These are phyloP conservation scores for Chauna torquata DNA, from an alignment of 2,113 vertebrate species.

Conservation along the genomic window DNA sequence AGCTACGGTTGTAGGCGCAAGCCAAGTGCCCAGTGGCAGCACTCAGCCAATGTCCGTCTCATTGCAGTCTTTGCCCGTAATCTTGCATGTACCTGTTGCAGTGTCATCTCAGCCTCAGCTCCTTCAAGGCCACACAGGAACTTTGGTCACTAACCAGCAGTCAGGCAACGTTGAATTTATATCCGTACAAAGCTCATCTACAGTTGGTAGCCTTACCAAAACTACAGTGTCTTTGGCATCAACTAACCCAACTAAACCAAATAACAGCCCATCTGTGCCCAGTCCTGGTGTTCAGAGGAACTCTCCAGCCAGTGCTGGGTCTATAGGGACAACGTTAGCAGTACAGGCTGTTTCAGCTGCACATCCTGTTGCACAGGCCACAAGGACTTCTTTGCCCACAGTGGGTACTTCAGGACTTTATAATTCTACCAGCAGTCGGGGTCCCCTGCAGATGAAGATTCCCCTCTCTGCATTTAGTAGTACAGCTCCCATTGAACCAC, in stretches of 20 bases:
- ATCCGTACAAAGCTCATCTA: constrained; percentile 79
- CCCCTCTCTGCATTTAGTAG: constrained; percentile 74
- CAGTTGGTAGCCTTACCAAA: constrained; percentile 79
- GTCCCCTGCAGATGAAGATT: constrained; percentile 78
- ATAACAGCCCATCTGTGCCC: constrained; percentile 72
- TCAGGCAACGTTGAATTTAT: constrained; percentile 83
- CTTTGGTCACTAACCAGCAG: constrained; percentile 80
- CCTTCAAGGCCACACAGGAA: constrained; percentile 81
- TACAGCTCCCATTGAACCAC: constrained; percentile 70
- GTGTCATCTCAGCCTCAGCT: constrained; percentile 83
- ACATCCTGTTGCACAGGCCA: constrained; percentile 76
- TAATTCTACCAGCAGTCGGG: constrained; percentile 69
- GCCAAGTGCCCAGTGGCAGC: constrained; percentile 75
- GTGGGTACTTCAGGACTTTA: constrained; percentile 77
- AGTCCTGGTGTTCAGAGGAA: constrained; percentile 76
- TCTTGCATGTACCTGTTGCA: constrained; percentile 83
- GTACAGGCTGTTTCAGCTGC: constrained; percentile 78
- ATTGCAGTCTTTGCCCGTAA: constrained; percentile 81
- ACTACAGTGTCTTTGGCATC: constrained; percentile 76
- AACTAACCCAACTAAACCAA: constrained; percentile 76
- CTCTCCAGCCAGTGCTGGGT: constrained; percentile 71
- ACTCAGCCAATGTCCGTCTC: constrained; percentile 81
- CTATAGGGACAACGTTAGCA: constrained; percentile 74
- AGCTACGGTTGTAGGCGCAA: constrained; percentile 78
- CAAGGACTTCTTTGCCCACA: constrained; percentile 80